Base-by-base conservation (phyloP, 2,113 vertebrate genomes). In the Coturnix japonica region DNA sequence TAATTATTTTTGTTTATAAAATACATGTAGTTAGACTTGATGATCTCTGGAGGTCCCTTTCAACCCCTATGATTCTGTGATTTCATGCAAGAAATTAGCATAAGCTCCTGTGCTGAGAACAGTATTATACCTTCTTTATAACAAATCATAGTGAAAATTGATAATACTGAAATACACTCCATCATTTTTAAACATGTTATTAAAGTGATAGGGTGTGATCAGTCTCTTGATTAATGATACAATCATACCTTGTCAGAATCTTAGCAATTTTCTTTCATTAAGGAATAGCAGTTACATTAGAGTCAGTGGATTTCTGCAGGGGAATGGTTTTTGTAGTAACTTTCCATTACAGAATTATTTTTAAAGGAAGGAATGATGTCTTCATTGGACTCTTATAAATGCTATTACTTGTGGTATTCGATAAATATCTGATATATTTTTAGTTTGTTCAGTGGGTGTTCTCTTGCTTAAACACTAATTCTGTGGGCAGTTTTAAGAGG, bases 371-470 rank as follows among this genome's bases (percentile, higher is more conserved):
- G 11, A 81, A 46, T 85, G 79, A 33, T 84, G 12, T 66, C 54
- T 90, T 75, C 46, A 44, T 18, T 69, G 28, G 18, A 53, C 63
- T 95, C 94, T 94, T 44, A 53, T 91, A 86, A 63, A 18, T 33
- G 9, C 54, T 77, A 59, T 60, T 92, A n/a, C 2, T 15, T 9
- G 13, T 6, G 4, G 11, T 47, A 70, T 75, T 95, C 91, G 53
- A 19, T 83, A 75, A 92, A 73, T 10, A 76, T 33, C 22, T 64
- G 63, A 72, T 4, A 71, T 22, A 77, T n/a, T 7, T 66, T 89
- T 91, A 61, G 72, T 57, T n/a, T 77, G 22, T 13, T 86, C 33
- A 59, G 43, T 64, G 80, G 22, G 13, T 79, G 39, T 91, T 71
- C 74, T 90, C 49, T 88, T 63, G 31, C 14, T 85, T 57, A 77